Base-by-base conservation (phyloP, 1,140 invertebrate species). In the Plodia interpunctella region DNA sequence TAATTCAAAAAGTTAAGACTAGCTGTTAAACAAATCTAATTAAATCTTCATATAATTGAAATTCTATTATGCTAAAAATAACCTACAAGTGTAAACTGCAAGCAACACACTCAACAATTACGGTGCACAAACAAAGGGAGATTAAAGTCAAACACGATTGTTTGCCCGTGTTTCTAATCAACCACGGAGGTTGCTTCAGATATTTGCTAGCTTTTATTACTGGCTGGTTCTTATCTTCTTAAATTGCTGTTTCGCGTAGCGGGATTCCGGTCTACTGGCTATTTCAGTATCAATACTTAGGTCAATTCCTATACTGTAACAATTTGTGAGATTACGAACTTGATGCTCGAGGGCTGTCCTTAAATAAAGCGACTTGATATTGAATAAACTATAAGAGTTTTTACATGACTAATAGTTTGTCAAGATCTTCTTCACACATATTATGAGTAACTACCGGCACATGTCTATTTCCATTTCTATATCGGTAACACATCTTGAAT, bases 61-160 rank as follows among this genome's bases (percentile, higher is more conserved):
- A 15, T 35, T 3, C 9, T 44, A 44, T 10, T 15, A 44, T 3
- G 38, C n/a, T 0, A 15, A 44, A 44, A 44, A 44, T 44, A 44
- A 44, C 5, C 5, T 11, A 38, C 35, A 38, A 38, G 35, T 38
- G 35, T 13, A 62, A 50, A 44, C 55, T 53, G 30, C 55, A 57
- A 35, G 10, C 38, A 44, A 44, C 38, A 44, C n/a, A 44, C 38
- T 44, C 17, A 56, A 44, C 44, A 62, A 52, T 35, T 28, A 44
- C 17, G 15, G 28, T 38, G 10, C 17, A 25, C 52, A 62, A 62
- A 65, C 54, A 55, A 56, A 63, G 62, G 52, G 65, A 66, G 74
- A 75, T 78, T 70, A 66, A 75, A 75, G 57, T 54, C 63, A 74
- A 78, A 78, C 66, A 72, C 56, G 32, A 65, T 61, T 65, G 65